Conservation (phyloP, 2,888 invertebrate genomes). For the Buathra laborator region DNA sequence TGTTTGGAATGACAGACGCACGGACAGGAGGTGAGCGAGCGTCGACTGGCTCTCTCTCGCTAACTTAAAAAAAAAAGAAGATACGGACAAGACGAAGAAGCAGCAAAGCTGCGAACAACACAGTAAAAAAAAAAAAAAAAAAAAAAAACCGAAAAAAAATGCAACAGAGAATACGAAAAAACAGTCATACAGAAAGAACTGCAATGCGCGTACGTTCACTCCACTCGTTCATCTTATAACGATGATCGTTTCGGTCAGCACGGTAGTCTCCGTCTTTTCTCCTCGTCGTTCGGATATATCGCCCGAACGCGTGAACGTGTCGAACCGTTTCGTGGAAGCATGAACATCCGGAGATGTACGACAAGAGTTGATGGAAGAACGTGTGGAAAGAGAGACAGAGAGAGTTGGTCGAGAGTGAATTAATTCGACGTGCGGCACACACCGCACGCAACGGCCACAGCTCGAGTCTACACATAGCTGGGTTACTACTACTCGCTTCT, state of each 20-base stretch:
- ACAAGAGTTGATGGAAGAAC: conserved; percentile 18
- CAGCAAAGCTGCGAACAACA: conserved; percentile 2
- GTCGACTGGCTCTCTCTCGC: conserved; percentile 54
- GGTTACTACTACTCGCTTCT: not conserved
- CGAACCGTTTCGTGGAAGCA: conserved; percentile 43
- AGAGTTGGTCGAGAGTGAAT: conserved; percentile 39
- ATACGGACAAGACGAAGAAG: not conserved
- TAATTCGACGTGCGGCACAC: conserved; percentile 50
- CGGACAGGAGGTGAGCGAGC: conserved; percentile 82
- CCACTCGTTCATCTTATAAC: conserved; percentile 41
- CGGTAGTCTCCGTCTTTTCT: conserved; percentile 17
- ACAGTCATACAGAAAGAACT: conserved; percentile 27
- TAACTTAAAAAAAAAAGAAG: conserved; percentile 34
- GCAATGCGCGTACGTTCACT: conserved; percentile 21
- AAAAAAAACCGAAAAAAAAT: conserved; percentile 16
- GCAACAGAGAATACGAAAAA: not conserved
- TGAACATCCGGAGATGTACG: conserved; percentile 42
- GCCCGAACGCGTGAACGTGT: conserved; percentile 20
- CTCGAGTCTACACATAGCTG: not conserved
- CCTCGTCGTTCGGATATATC: not conserved
- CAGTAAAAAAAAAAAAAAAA: no score
- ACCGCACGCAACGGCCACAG: conserved; percentile 29
- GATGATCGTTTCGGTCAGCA: conserved; percentile 49
- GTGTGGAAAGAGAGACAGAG: conserved; percentile 1
- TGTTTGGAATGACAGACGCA: conserved; percentile 82